phyloP scores from a whole-genome alignment of 2,888 invertebrate genomes.

The Vanessa cardui region DNA sequence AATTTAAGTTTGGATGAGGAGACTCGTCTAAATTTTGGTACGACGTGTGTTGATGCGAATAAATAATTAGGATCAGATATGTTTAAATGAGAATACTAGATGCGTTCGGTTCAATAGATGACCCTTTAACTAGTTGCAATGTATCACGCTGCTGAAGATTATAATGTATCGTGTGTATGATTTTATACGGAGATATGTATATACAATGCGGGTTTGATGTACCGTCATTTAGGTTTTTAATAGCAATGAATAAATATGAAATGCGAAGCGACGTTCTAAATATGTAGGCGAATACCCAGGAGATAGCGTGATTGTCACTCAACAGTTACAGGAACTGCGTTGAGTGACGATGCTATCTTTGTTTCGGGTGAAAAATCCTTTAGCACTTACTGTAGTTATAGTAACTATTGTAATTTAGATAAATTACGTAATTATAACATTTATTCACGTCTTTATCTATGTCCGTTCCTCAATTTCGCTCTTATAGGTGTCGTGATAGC shows the following conservation, averaged over 20 bases:
- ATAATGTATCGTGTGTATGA: constrained; percentile 25
- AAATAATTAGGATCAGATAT: constrained; percentile 10
- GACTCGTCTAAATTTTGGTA: constrained; percentile 14
- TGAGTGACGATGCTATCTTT: constrained; percentile 27
- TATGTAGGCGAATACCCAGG: constrained; percentile 32
- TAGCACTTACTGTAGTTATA: constrained; percentile 52
- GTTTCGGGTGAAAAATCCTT: constrained; percentile 40
- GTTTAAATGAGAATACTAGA: constrained; percentile 9
- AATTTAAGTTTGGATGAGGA: constrained; percentile 24
- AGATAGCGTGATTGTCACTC: constrained; percentile 26
- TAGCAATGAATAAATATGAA: constrained; percentile 36
- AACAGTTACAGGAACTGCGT: not conserved
- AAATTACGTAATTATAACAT: constrained; percentile 63
- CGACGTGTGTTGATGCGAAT: constrained; percentile 24
- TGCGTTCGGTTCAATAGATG: constrained; percentile 23
- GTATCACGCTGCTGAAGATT: constrained; percentile 26
- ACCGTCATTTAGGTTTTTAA: constrained; percentile 30
- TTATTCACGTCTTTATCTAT: constrained; percentile 69
- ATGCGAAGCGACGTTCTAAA: constrained; percentile 41
- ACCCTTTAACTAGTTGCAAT: constrained; percentile 20
- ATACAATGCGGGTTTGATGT: constrained; percentile 25
- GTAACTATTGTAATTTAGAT: constrained; percentile 58
- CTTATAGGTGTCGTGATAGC: constrained; percentile 81
- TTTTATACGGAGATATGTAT: constrained; percentile 31
- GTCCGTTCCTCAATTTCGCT: constrained; percentile 81